These are phyloP conservation scores for Druon quercuslanigerum DNA, from an alignment of 1,140 invertebrate genomes.

Conservation along the genomic window DNA sequence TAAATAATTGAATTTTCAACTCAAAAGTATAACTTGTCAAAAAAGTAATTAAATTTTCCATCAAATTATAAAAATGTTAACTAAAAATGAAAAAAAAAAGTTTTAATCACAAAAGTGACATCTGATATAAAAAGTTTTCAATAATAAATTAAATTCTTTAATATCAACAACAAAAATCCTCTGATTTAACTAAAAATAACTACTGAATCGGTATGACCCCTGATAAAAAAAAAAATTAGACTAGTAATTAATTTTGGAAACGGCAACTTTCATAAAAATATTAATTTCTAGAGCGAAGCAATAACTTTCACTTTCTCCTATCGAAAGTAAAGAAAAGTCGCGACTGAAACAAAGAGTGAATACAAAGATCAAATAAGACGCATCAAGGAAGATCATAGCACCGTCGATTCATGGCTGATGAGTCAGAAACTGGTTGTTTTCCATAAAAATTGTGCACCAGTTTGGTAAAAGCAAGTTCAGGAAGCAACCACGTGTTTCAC, in stretches of 20 bases:
- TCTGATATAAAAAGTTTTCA: too few relatives aligned
- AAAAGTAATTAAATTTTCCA: too few relatives aligned
- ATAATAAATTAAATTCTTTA: too few relatives aligned
- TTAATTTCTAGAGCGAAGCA: neutral
- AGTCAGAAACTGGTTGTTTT: conserved; percentile 52
- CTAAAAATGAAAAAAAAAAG: too few relatives aligned
- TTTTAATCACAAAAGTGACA: too few relatives aligned
- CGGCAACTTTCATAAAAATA: neutral
- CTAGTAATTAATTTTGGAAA: neutral
- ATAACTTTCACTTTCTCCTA: neutral
- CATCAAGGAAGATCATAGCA: conserved; percentile 42
- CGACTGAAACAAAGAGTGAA: conserved; percentile 7
- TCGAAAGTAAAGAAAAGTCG: neutral
- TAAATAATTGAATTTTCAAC: too few relatives aligned
- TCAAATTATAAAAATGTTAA: too few relatives aligned
- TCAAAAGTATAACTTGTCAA: too few relatives aligned
- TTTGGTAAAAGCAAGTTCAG: conserved; percentile 55
- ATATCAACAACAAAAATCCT: too few relatives aligned
- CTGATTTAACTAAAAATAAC: too few relatives aligned
- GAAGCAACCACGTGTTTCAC: conserved; percentile 50
- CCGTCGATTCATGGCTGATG: conserved; percentile 50
- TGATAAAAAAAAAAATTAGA: too few relatives aligned
- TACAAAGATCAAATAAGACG: neutral
- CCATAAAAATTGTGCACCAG: conserved; percentile 50
- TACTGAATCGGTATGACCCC: too few relatives aligned